These are phyloP conservation scores for Bombyx mori DNA, from an alignment of 1,140 invertebrate species.

Conservation along the genomic window ASM3026992v2 NC_085117.1:12058501-12059000, in stretches of 20 bases:
- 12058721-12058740: conserved; percentile 89
- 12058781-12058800: conserved; percentile 83
- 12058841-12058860: conserved; percentile 93
- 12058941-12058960: too few species aligned
- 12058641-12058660: conserved; percentile 77
- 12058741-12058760: conserved; percentile 11
- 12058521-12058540: conserved; percentile 12
- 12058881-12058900: conserved; percentile 87
- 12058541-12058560: conserved; percentile 35
- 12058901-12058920: conserved; percentile 35
- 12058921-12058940: not conserved
- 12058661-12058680: conserved; percentile 77
- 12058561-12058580: conserved; percentile 41
- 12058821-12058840: conserved; percentile 93
- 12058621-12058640: conserved; percentile 77
- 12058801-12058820: conserved; percentile 90
- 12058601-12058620: conserved; percentile 86
- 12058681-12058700: conserved; percentile 80
- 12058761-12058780: conserved; percentile 35
- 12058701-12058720: conserved; percentile 84
- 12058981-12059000: too few species aligned
- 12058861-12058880: conserved; percentile 88
- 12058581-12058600: conserved; percentile 82
- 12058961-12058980: too few species aligned
- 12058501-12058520: too few species aligned